phyloP scores from a whole-genome alignment of 2,888 invertebrate species.

The Bellardia pandia region DNA sequence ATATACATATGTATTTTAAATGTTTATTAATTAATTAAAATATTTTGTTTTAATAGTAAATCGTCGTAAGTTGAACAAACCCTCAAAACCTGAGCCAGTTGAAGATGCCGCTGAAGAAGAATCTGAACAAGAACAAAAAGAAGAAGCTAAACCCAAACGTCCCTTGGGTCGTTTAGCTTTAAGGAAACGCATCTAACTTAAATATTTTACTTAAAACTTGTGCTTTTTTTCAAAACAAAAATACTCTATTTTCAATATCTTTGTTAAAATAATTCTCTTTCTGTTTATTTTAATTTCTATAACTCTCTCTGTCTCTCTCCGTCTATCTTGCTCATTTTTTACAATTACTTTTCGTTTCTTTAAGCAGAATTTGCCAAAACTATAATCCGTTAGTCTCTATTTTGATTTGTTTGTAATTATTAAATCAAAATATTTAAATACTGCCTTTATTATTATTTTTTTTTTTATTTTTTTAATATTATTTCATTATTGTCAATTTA shows the following conservation, averaged over 20 bases:
- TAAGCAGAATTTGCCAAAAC: conserved; percentile 59
- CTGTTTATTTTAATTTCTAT: not conserved
- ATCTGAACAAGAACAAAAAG: conserved; percentile 79
- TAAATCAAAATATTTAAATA: not conserved
- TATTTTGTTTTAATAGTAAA: conserved; percentile 76
- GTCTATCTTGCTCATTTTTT: not conserved
- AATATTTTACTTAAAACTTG: conserved; percentile 32
- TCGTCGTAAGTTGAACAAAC: conserved; percentile 80
- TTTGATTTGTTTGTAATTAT: conserved; percentile 5
- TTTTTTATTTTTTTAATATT: conserved; percentile 27
- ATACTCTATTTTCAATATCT: not conserved
- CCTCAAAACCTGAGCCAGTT: conserved; percentile 77
- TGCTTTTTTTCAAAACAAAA: not conserved
- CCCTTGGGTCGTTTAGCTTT: conserved; percentile 81
- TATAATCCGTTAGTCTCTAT: conserved; percentile 58
- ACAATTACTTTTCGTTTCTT: not conserved
- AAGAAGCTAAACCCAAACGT: conserved; percentile 81
- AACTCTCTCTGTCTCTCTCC: not conserved
- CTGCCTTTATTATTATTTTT: not conserved
- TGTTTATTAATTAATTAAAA: not conserved
- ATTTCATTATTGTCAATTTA: conserved; percentile 8
- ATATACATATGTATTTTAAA: not conserved
- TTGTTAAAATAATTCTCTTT: not conserved
- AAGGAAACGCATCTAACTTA: conserved; percentile 81
- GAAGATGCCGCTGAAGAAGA: conserved; percentile 80